phyloP scores from a whole-genome alignment of 2,113 vertebrate genomes.

The Lamprotornis superbus region DNA sequence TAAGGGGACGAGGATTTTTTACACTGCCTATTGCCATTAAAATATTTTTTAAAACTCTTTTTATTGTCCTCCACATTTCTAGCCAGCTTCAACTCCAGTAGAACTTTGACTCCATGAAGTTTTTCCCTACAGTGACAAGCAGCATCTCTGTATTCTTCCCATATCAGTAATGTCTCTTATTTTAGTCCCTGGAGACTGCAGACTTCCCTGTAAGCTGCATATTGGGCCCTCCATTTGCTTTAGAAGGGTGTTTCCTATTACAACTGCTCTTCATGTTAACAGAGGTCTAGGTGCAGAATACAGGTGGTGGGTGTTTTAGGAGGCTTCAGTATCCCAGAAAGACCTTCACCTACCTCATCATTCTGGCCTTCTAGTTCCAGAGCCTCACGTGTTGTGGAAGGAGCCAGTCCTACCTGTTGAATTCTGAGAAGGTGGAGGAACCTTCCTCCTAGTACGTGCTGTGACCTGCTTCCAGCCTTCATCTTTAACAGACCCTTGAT shows the following conservation, averaged over 20 bases:
- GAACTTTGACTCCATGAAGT: background rate
- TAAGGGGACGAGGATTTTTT: rapidly evolving
- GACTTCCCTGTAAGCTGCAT: background rate
- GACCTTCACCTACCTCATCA: background rate
- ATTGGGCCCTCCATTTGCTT: rapidly evolving
- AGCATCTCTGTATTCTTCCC: background rate
- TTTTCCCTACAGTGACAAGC: background rate
- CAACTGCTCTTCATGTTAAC: background rate
- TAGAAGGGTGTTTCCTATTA: background rate
- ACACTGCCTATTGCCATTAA: background rate
- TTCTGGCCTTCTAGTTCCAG: background rate
- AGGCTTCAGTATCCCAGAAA: background rate
- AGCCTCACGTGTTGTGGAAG: background rate
- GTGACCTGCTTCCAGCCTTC: background rate
- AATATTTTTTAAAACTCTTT: background rate
- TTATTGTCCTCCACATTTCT: background rate
- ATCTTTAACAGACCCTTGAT: background rate
- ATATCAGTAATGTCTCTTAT: background rate
- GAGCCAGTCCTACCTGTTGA: background rate
- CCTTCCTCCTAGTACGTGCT: background rate
- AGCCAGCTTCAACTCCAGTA: background rate
- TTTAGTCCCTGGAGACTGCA: background rate
- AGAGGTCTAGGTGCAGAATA: no score
- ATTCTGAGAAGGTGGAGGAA: background rate
- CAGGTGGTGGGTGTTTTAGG: background rate